Evolutionary conservation across 2,888 invertebrate species (phyloP), one percentile per base, ranked within the genome.

Genomic region (Epistrophe eligans): DNA sequence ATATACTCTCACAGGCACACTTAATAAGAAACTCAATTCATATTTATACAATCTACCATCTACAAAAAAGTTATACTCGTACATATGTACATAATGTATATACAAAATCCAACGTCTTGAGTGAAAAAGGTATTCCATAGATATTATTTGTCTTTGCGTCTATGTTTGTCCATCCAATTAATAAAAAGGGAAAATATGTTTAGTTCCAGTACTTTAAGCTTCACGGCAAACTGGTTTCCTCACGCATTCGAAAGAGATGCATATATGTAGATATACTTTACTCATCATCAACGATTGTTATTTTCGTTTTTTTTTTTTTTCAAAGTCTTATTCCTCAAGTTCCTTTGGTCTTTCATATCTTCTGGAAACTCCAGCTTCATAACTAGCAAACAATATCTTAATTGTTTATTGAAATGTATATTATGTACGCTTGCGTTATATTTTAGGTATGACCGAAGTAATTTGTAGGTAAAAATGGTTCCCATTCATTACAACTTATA

Each of bases 131-230:
- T 66, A 74, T 58, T 77, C 81, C 82, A 71, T 74, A 35, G 73
- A 81, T 90, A 89, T 90, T 90, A 89, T 90, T 90, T 89, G 88
- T 89, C 89, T 89, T 89, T 87, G 66, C 83, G 90, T 90, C 90
- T 90, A 89, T 89, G 88, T 90, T 90, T 89, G 89, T 87, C 88
- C 85, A 90, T 87, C 80, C 89, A 90, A 90, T 90, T 90, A 90
- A 89, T 89, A 88, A 88, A 87, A 87, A 87, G 87, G 87, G 79
- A 87, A 87, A 87, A 87, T 87, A 87, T 87, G 79, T 83, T 87
- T 83, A 87, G 87, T 87, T 87, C 79, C 87, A 87, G 79, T 87
- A 79, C 87, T 83, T 70, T 83, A 48, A 79, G 48, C 66, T 66
- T 58, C 58, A 79, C 74, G 83, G 67, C 72, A 85, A 81, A 77